These are phyloP conservation scores for Hystrix brachyura DNA, from an alignment of 2,113 vertebrate genomes.

Conservation along the genomic window DNA sequence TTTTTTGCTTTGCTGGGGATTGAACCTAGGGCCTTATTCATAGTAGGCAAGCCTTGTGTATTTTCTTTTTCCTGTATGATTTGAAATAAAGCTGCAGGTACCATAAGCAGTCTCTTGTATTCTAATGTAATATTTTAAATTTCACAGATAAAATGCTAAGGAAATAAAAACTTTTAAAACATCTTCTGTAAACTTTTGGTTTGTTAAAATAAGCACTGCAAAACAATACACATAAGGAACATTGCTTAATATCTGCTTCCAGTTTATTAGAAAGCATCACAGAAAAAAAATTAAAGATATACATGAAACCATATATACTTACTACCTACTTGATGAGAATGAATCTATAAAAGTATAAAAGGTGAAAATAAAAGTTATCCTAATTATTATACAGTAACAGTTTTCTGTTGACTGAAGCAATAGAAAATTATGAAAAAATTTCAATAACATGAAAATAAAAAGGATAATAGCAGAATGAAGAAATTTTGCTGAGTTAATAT, in stretches of 20 bases:
- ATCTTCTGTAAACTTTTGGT: background rate
- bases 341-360: background rate
- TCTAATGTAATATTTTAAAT: conserved; percentile 56
- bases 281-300: background rate
- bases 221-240: conserved; percentile 15
- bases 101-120: conserved; percentile 1
- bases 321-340: background rate
- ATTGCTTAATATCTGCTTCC: background rate
- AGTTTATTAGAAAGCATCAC: background rate
- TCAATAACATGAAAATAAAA: conserved; percentile 3
- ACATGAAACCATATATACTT: conserved; percentile 3
- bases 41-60: background rate
- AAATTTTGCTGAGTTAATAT: background rate
- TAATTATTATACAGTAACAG: background rate
- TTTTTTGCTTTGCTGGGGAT: background rate
- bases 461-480: background rate
- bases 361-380: background rate
- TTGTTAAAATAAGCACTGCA: conserved; percentile 14
- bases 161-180: conserved; percentile 56
- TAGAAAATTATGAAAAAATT: conserved; percentile 4
- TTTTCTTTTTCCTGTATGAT: background rate
- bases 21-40: background rate
- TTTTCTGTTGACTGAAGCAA: conserved; percentile 49
- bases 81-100: conserved; percentile 47
- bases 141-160: background rate